Percentiles rank a stretch among this genome's conserved stretches.
Evolutionary conservation across 2,113 vertebrate species (phyloP).

Genomic region (Xiphias gladius): DNA sequence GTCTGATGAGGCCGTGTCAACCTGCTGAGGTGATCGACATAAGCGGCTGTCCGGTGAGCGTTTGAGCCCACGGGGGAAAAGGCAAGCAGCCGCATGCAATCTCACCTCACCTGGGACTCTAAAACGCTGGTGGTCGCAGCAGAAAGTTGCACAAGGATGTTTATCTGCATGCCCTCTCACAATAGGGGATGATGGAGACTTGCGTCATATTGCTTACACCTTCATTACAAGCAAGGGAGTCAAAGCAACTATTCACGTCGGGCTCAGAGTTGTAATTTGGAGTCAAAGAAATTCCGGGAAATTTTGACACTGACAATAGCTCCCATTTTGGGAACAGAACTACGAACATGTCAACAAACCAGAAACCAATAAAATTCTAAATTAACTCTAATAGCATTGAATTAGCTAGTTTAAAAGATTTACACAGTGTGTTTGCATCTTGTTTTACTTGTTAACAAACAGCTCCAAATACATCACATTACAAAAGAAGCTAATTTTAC

Average conservation of each 20-base stretch:
- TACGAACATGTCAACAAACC: background rate
- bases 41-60: background rate
- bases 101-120: background rate
- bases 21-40: conserved; percentile 4
- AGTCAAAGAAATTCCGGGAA: too few relatives aligned
- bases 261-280: too few relatives aligned
- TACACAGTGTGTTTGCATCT: too few relatives aligned
- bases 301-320: background rate
- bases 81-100: conserved; percentile 18
- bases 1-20: conserved; percentile 14
- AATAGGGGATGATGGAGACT: background rate
- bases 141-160: background rate
- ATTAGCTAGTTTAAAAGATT: too few relatives aligned
- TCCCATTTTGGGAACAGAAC: too few relatives aligned
- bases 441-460: too few relatives aligned
- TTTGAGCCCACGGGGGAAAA: background rate
- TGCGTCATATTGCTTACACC: background rate
- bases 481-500: too few relatives aligned
- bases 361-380: background rate
- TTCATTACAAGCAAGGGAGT: background rate
- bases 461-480: too few relatives aligned
- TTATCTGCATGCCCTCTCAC: background rate
- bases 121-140: too few relatives aligned
- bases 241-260: background rate
- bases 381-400: too few relatives aligned